Evolutionary conservation across 2,888 invertebrate species (phyloP).

Genomic region (Cataglyphis livida): DNA sequence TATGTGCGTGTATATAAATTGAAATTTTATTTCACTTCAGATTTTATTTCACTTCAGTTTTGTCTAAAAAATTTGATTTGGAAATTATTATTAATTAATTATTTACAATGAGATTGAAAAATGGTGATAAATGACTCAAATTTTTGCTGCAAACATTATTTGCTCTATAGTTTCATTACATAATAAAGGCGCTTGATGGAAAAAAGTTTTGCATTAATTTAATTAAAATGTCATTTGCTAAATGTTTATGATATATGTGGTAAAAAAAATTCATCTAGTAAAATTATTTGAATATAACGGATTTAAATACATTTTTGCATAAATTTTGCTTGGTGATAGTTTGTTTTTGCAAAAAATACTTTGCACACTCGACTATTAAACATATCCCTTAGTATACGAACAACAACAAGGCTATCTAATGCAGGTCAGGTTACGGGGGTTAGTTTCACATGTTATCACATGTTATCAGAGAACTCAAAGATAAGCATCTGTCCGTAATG

Average conservation of each 20-base stretch:
- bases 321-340: not conserved
- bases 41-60: not conserved
- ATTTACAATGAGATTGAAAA: not conserved
- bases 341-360: conserved; percentile 14
- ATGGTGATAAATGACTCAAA: not conserved
- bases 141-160: not conserved
- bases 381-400: not conserved
- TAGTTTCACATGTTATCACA: conserved; percentile 73
- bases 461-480: conserved; percentile 71
- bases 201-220: not conserved
- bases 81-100: not conserved
- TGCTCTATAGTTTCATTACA: not conserved
- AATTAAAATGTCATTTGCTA: conserved; percentile 27
- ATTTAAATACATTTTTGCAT: not conserved
- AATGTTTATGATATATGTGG: conserved; percentile 1
- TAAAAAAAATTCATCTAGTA: not conserved
- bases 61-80: not conserved
- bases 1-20: not conserved
- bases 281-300: not conserved
- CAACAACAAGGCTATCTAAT: not conserved
- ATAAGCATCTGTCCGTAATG: conserved; percentile 72
- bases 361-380: not conserved
- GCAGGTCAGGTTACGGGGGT: conserved; percentile 61
- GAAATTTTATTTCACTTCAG: not conserved
- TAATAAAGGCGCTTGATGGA: not conserved